These are phyloP conservation scores for Dreissena polymorpha DNA, from an alignment of 1,140 invertebrate genomes.

Conservation along the genomic window DNA sequence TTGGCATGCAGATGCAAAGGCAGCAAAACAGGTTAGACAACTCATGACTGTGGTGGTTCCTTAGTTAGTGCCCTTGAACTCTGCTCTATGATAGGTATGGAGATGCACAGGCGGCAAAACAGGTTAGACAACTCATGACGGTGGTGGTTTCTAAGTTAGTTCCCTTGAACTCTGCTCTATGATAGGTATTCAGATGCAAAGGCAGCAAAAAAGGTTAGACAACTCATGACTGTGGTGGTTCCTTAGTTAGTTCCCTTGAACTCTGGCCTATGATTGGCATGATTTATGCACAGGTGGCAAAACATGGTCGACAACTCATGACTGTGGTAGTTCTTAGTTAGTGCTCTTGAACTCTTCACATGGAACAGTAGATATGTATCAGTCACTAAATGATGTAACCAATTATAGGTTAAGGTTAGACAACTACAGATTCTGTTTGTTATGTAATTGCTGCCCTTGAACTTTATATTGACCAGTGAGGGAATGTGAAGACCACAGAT, in stretches of 20 bases:
- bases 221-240: background rate
- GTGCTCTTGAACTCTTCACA: background rate
- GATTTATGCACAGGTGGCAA: slow-evolving; percentile 92
- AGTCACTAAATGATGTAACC: too few relatives aligned
- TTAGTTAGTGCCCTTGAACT: background rate
- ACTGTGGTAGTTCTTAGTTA: background rate
- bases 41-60: background rate
- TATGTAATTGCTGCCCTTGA: too few relatives aligned
- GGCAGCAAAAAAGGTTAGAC: slow-evolving; percentile 86
- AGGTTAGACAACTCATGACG: too few relatives aligned
- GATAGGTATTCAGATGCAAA: slow-evolving; percentile 86
- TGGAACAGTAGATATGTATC: too few relatives aligned
- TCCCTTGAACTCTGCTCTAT: too few relatives aligned
- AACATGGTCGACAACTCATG: slow-evolving; percentile 78
- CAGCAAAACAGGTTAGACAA: slow-evolving; percentile 85
- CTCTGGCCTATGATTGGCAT: too few relatives aligned
- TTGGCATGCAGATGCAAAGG: slow-evolving; percentile 87
- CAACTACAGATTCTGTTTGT: too few relatives aligned
- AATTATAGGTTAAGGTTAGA: too few relatives aligned
- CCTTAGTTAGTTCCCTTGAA: background rate
- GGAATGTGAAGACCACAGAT: too few relatives aligned
- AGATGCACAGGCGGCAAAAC: background rate
- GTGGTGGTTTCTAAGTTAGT: too few relatives aligned
- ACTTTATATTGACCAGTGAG: too few relatives aligned
- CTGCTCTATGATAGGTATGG: background rate